Evolutionary conservation across 2,113 vertebrate genomes (phyloP), one percentile per base, ranked within the genome.

Genomic region (Nyctereutes procyonoides): DNA sequence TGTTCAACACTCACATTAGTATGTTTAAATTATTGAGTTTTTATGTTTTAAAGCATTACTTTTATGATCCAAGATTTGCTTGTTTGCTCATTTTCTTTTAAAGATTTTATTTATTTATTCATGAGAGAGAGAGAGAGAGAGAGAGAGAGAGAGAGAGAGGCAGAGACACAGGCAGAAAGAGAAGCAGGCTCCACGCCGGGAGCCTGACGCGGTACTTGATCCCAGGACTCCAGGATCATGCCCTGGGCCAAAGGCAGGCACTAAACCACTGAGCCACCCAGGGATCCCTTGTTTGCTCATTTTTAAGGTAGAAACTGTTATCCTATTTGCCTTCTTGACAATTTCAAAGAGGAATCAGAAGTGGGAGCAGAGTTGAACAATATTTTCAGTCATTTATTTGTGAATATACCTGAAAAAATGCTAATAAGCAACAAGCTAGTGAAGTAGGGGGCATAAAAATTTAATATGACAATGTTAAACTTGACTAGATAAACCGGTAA

Each of bases 61-160:
- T 90, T 90, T 85, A 85, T 85, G 81, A 90, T 80, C 55, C 56
- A 73, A 63, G 62, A 93, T 80, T 51, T 90, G 43, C 22, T 88
- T 43, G 43, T 43, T 67, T 67, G 32, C 30, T 67, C 15, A 65
- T 32, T 55, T 55, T 55, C 32, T 67, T 67, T 32, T 3, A 32
- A 67, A 67, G 63, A 67, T 67, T 67, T 67, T 32, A 32, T 67
- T 16, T 67, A 69, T n/a, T 69, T 69, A 43, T 43, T 43, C 43
- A 43, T 43, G 43, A 43, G 43, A 43, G 67, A 69, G 13, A 62
- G 20, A 16, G 3, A 19, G 8, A 32, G n/a, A 69, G 62, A 28
- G 62, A 28, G 11, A 63, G 30, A 15, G 30, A 30, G 19, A n/a
- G 32, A 7, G n/a, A 16, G 3, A 19, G 8, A 32, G n/a, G 16